Conservation (phyloP, 1,140 invertebrate genomes). For the Lanistes nyassanus region DNA sequence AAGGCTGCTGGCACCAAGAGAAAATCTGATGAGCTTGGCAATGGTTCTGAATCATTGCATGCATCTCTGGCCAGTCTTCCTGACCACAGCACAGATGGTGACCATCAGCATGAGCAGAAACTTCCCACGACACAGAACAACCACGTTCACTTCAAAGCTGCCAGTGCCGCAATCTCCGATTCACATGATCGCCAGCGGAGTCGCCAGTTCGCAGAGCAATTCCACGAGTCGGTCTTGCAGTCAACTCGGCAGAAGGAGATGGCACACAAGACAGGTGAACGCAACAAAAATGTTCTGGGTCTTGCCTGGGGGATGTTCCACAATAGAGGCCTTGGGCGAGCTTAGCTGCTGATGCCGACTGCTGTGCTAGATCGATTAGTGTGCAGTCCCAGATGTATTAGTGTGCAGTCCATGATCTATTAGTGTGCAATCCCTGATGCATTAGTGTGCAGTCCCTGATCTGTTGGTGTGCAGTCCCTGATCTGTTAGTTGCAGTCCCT, state of each 20-base stretch:
- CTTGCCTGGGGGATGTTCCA: too few relatives aligned
- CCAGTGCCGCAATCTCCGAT: constrained; percentile 33
- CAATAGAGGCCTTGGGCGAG: too few relatives aligned
- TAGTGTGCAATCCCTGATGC: too few relatives aligned
- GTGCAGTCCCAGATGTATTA: too few relatives aligned
- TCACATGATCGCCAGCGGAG: constrained; percentile 36
- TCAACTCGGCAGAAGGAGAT: constrained; percentile 61
- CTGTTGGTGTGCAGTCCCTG: too few relatives aligned
- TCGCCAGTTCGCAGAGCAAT: constrained; percentile 65
- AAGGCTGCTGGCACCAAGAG: constrained; percentile 31
- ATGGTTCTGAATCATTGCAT: constrained; percentile 18
- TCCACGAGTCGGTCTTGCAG: constrained; percentile 64
- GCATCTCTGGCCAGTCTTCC: constrained; percentile 27
- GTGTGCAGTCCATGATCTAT: too few relatives aligned
- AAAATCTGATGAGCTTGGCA: constrained; percentile 34
- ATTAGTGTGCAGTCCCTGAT: too few relatives aligned
- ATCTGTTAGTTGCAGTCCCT: too few relatives aligned
- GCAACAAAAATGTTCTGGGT: too few relatives aligned
- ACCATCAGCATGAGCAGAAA: constrained; percentile 7
- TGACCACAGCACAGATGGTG: constrained; percentile 24
- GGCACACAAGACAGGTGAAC: constrained; percentile 33
- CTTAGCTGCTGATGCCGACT: too few relatives aligned
- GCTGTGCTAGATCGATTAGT: too few relatives aligned
- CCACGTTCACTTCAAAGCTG: constrained; percentile 17
- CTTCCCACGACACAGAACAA: not conserved